A percentile compares a stretch with the other conserved stretches of the same genome.
Evolutionary conservation across 2,113 vertebrate species (phyloP).

Genomic region (Ceyx cyanopectus): DNA sequence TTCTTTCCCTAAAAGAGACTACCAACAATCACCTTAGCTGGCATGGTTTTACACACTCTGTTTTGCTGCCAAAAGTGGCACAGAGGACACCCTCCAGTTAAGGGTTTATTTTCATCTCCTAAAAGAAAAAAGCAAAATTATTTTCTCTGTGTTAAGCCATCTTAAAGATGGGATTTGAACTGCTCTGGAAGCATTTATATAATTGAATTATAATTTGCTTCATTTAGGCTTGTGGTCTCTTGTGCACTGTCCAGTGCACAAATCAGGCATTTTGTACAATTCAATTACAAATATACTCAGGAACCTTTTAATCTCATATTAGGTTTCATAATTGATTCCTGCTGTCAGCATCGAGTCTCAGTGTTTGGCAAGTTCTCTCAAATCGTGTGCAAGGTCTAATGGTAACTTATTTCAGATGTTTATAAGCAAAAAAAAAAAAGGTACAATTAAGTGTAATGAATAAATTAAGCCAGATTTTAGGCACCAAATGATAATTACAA

Average conservation of each 20-base stretch:
- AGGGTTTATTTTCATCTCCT: neutral
- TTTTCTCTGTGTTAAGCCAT: neutral
- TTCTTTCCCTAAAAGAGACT: neutral
- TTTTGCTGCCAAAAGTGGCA: neutral
- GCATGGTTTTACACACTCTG: rapidly evolving
- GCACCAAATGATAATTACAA: neutral
- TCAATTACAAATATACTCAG: slow-evolving; percentile 61
- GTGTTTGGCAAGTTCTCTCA: neutral
- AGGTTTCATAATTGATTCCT: slow-evolving; percentile 66
- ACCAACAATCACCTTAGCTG: neutral
- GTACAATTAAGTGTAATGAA: neutral
- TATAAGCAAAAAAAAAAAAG: neutral
- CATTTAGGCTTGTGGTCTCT: slow-evolving; percentile 55
- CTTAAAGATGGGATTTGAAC: slow-evolving; percentile 24
- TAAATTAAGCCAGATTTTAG: neutral
- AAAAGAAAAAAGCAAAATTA: neutral
- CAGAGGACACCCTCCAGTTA: neutral
- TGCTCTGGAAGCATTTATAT: slow-evolving; percentile 67
- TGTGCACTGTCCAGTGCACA: slow-evolving; percentile 25
- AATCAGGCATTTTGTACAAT: slow-evolving; percentile 68
- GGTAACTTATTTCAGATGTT: slow-evolving; percentile 7
- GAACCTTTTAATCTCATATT: slow-evolving; percentile 69
- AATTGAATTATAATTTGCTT: slow-evolving; percentile 70
- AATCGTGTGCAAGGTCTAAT: neutral
- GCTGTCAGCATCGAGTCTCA: slow-evolving; percentile 8